Percentiles rank a stretch among this genome's conserved stretches.
phyloP scores from a whole-genome alignment of 2,888 invertebrate species.

The Lasioglossum lativentre region DNA sequence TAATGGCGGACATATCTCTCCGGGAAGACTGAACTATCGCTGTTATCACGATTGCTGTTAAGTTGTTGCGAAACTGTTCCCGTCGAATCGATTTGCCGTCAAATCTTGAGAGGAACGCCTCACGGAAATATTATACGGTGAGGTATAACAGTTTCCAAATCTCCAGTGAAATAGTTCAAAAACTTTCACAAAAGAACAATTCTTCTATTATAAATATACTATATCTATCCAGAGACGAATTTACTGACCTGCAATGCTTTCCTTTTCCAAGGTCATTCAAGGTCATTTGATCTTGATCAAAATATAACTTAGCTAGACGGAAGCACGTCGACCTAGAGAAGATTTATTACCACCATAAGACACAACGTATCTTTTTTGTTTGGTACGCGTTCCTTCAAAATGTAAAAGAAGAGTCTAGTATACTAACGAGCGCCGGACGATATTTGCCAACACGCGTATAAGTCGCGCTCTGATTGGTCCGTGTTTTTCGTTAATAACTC shows the following conservation, averaged over 20 bases:
- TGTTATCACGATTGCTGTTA: neutral
- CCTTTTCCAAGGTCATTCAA: neutral
- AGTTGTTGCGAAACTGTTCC: neutral
- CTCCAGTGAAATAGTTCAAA: neutral
- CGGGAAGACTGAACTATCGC: neutral
- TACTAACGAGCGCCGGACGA: no score
- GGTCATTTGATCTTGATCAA: neutral
- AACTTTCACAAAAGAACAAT: no score
- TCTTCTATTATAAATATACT: no score
- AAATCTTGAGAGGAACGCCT: neutral
- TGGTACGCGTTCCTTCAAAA: neutral
- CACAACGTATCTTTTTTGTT: no score
- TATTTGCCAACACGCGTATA: no score
- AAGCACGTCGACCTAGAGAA: neutral
- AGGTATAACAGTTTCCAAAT: neutral
- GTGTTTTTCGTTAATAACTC: no score
- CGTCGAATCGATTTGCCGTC: neutral
- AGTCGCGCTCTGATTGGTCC: no score
- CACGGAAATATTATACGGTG: neutral
- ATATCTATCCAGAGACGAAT: no score
- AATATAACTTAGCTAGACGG: neutral
- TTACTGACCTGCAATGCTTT: no score
- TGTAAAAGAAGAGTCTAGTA: neutral
- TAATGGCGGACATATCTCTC: conserved; percentile 42
- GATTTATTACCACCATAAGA: no score